Percentiles rank a stretch among this genome's conserved stretches.
Conservation (phyloP, 35 echinoderm and acorn worm species). For the Hemicentrotus pulcherrimus region DNA sequence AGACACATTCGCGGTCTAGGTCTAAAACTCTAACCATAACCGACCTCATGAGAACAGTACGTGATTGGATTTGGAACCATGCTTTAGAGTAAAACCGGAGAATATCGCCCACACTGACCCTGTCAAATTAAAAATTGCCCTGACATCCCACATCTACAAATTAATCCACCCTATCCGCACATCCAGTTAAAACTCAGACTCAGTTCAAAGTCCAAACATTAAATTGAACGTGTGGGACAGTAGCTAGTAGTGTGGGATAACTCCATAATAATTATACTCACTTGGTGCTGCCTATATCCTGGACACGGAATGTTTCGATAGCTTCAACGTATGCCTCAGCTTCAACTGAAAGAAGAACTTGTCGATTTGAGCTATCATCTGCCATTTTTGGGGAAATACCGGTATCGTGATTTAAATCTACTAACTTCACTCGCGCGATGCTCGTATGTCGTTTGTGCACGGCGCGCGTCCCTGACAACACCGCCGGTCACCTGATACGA, state of each 20-base stretch:
- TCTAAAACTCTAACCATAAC: no score
- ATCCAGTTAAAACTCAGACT: no score
- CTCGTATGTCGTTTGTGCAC: not conserved
- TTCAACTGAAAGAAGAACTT: constrained; percentile 79
- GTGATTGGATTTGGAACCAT: no score
- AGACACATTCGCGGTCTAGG: no score
- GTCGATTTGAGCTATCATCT: constrained; percentile 20
- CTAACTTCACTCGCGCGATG: not conserved
- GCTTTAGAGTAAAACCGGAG: no score
- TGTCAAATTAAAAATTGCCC: no score
- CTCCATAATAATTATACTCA: constrained; percentile 20
- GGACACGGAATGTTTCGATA: constrained; percentile 66
- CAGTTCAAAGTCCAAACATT: not conserved
- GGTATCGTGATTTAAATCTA: not conserved
- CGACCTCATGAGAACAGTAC: no score
- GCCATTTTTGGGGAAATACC: constrained; percentile 36
- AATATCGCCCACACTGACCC: no score
- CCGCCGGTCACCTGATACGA: not conserved
- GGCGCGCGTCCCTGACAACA: constrained; percentile 36
- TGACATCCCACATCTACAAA: no score
- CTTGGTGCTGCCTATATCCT: constrained; percentile 84
- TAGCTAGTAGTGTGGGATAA: no score
- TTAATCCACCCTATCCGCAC: no score
- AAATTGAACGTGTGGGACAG: not conserved
- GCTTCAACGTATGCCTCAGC: constrained; percentile 90